A percentile compares a stretch with the other conserved stretches of the same genome.
Conservation (phyloP, 2,797 vertebrate genomes). For the Diceros bicornis region DNA sequence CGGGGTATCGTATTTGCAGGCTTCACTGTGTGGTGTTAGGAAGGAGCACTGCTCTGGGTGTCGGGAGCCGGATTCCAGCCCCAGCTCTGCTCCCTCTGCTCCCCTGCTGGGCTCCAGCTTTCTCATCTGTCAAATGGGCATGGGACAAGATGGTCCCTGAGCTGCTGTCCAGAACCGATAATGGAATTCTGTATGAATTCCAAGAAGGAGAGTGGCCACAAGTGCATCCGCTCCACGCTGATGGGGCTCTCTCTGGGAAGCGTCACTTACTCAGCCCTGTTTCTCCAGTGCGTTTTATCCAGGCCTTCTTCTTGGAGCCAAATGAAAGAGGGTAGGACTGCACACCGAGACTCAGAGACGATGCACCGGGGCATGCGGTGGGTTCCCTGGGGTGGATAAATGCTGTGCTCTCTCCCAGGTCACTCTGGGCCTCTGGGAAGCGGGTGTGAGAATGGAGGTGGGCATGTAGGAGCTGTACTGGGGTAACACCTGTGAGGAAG, state of each 20-base stretch:
- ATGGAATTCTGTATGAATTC: slow-evolving; percentile 83
- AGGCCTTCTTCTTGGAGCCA: not conserved
- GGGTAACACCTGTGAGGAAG: not conserved
- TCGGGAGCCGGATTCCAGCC: not conserved
- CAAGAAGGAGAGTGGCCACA: slow-evolving; percentile 77
- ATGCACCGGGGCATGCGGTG: rapidly evolving
- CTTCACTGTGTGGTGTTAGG: not conserved
- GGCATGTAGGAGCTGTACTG: not conserved
- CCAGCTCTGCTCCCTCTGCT: not conserved
- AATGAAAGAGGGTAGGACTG: not conserved
- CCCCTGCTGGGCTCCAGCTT: slow-evolving; percentile 45
- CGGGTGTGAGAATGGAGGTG: not conserved
- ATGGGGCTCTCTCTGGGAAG: slow-evolving; percentile 61
- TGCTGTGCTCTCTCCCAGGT: not conserved
- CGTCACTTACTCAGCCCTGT: not conserved
- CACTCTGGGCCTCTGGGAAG: not conserved
- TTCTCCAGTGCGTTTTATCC: slow-evolving; percentile 36
- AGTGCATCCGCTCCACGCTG: slow-evolving; percentile 62
- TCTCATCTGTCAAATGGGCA: slow-evolving; percentile 74
- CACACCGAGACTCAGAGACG: not conserved
- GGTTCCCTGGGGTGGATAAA: not conserved
- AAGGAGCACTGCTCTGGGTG: not conserved
- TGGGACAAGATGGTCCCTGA: slow-evolving; percentile 66
- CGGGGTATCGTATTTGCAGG: not conserved
- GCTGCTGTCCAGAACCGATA: slow-evolving; percentile 64